Conservation (phyloP, 2,888 invertebrate genomes). For the Ophonus ardosiacus region DNA sequence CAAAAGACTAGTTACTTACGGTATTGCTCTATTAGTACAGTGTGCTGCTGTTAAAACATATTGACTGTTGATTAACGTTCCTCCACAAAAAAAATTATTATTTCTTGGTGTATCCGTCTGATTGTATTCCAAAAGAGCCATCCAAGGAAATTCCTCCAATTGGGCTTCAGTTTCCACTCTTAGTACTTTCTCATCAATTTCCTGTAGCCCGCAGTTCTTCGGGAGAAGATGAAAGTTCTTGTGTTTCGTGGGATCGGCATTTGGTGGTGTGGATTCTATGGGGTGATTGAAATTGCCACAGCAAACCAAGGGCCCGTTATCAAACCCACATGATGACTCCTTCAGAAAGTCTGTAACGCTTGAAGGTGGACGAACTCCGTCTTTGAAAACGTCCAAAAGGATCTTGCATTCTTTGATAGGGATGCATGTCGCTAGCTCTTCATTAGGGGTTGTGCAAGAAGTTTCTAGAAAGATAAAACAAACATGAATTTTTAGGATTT, state of each 20-base stretch:
- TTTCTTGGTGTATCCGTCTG: constrained; percentile 68
- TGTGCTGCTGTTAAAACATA: constrained; percentile 66
- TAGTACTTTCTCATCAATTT: neutral
- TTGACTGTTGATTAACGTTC: constrained; percentile 40
- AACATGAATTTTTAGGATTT: no score
- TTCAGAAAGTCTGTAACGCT: constrained; percentile 73
- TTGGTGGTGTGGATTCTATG: neutral
- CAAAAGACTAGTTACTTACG: no score
- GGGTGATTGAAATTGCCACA: constrained; percentile 73
- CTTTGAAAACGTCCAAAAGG: constrained; percentile 74
- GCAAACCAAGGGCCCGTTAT: constrained; percentile 77
- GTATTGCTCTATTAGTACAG: constrained; percentile 32
- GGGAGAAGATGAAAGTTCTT: neutral
- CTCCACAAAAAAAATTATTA: constrained; percentile 72
- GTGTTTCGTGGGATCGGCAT: neutral
- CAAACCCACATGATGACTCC: constrained; percentile 79
- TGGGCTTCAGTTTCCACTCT: constrained; percentile 69
- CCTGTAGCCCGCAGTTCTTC: neutral
- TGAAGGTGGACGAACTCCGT: constrained; percentile 66
- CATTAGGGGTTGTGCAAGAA: constrained; percentile 76
- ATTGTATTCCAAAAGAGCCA: no score
- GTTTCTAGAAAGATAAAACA: constrained; percentile 9
- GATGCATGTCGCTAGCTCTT: constrained; percentile 75
- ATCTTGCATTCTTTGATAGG: constrained; percentile 76
- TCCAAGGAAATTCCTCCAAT: no score